Evolutionary conservation across 2,888 invertebrate species (phyloP).

Genomic region (Acanthosepion lycidas): DNA sequence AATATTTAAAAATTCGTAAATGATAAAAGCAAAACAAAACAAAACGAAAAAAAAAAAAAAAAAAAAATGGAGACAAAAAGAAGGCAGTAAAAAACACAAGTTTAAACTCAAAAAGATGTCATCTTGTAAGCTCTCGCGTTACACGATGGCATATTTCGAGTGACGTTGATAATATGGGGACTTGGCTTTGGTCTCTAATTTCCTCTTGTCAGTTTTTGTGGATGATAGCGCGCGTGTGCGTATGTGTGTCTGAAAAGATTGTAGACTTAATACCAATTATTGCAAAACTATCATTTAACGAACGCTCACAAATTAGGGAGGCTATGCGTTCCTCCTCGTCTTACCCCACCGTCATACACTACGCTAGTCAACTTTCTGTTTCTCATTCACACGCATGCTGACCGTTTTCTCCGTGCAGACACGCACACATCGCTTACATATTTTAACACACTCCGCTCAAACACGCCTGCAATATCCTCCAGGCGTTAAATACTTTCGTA

Average conservation of each 20-base stretch:
- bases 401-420: not conserved
- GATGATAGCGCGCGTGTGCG: not conserved
- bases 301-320: conserved; percentile 47
- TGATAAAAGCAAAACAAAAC: not conserved
- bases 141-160: not conserved
- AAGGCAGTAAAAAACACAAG: not conserved
- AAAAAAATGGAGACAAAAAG: not conserved
- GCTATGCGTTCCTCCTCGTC: conserved; percentile 47
- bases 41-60: not conserved
- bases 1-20: too few species aligned
- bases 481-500: not conserved
- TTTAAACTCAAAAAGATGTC: not conserved
- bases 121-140: not conserved
- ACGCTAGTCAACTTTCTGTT: not conserved
- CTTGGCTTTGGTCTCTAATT: not conserved
- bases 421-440: not conserved
- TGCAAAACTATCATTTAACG: not conserved
- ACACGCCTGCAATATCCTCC: not conserved
- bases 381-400: not conserved
- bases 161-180: not conserved
- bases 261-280: not conserved
- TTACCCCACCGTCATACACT: conserved; percentile 48
- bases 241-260: not conserved
- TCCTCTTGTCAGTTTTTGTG: not conserved
- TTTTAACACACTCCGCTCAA: not conserved